Conservation (phyloP, 2,113 vertebrate species). For the Monarcha castaneiventris region DNA sequence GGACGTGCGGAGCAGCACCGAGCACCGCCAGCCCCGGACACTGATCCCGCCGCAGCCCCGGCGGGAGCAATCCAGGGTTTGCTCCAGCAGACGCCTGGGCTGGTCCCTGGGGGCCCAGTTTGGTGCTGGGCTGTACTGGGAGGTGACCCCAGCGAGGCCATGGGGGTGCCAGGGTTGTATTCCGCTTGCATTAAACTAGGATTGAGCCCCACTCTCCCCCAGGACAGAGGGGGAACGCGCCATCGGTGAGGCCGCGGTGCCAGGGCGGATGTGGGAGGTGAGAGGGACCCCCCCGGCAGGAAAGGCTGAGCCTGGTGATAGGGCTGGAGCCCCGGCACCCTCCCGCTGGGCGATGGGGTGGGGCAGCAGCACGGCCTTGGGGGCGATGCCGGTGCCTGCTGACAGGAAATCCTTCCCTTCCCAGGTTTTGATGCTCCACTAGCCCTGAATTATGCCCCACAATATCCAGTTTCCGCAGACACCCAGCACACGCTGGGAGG, state of each 20-base stretch:
- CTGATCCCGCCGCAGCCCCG: background rate
- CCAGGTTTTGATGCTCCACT: background rate
- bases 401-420: background rate
- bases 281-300: background rate
- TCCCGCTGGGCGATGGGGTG: rapidly evolving
- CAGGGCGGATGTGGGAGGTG: rapidly evolving
- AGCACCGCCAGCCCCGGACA: rapidly evolving
- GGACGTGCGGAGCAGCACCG: background rate
- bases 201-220: rapidly evolving
- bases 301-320: background rate
- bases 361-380: rapidly evolving
- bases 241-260: rapidly evolving
- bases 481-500: rapidly evolving
- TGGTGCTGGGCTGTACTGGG: background rate
- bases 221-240: rapidly evolving
- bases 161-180: rapidly evolving
- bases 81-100: background rate
- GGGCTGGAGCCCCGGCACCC: background rate
- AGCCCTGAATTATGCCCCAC: background rate
- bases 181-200: too few relatives aligned
- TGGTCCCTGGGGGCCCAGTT: background rate
- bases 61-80: rapidly evolving
- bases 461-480: background rate
- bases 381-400: rapidly evolving
- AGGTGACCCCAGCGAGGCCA: rapidly evolving